Base-by-base conservation (phyloP, 35 echinoderm and acorn worm species). In the Lytechinus variegatus region DNA sequence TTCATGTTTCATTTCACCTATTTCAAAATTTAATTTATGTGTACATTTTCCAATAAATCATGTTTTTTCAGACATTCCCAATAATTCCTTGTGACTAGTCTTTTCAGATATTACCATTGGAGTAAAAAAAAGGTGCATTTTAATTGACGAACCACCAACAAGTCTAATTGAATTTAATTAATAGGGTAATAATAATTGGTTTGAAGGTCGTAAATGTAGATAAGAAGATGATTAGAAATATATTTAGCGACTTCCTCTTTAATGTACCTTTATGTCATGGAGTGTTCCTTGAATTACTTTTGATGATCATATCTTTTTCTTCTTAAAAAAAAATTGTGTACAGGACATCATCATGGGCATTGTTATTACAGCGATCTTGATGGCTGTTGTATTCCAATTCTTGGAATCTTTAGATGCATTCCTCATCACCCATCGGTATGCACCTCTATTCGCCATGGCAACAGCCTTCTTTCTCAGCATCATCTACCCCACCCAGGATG, bases 301-400 rank as follows among this genome's bases (percentile, higher is more conserved):
- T 24, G 5, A 90, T 90, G 52, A 51, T 90, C 88, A 51, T 8
- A 4, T 90, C 91, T 9, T 14, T 58, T 60, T 55, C 94, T 10
- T 90, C 58, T 9, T 51, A 95, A 66, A 44, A 44, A 44, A 44
- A 44, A 44, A 44, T 44, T 44, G 52, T 53, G 19, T 96, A 89
- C 90, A 98, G 97, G 97, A 98, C 58, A 95, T 98, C 24, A 51
- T 98, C 0, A 95, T 96, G 9, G 97, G 97, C 27, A 94, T 97
- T 9, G 56, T 91, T 6, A 12, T 97, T 52, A 97, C 96, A 9
- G 86, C 91, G 54, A 54, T 96, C 33, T 95, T 98, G 9, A 92
- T 98, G 54, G 86, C 56, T 44, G 89, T 98, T 28, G 44, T 97
- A 27, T 97, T 97, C 92, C 97, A 95, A 86, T 96, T 97, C 86